Conservation (phyloP, 37 sponge, comb jelly and placozoan species). For the Spongilla lacustris region DNA sequence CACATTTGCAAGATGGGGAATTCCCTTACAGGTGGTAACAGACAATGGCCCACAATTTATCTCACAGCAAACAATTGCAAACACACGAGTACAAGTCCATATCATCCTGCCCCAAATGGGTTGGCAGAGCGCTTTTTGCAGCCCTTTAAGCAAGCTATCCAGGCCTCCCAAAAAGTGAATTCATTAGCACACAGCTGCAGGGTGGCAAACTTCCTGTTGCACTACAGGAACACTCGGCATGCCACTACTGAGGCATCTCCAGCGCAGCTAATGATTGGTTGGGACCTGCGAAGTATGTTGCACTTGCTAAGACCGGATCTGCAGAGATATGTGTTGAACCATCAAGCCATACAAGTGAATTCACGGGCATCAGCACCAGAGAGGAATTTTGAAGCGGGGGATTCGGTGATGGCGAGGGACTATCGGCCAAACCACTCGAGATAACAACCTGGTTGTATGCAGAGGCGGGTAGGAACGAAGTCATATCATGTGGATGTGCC, state of each 20-base stretch:
- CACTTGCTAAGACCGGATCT: slow-evolving; percentile 3
- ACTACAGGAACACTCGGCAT: slow-evolving; percentile 31
- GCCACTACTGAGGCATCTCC: slow-evolving; percentile 27
- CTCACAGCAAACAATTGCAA: slow-evolving; percentile 23
- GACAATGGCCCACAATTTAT: slow-evolving; percentile 70
- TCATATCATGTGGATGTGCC: too few species aligned
- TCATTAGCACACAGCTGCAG: neutral
- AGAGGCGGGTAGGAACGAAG: too few species aligned
- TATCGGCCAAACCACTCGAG: neutral
- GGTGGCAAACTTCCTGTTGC: slow-evolving; percentile 2
- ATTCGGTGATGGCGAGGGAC: slow-evolving; percentile 4
- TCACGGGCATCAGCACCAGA: neutral
- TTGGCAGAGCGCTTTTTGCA: slow-evolving; percentile 46
- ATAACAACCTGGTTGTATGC: too few species aligned
- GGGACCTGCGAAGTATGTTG: slow-evolving; percentile 3
- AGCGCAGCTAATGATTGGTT: neutral
- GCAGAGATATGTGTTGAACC: neutral
- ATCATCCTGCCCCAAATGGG: slow-evolving; percentile 52
- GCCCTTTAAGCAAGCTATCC: slow-evolving; percentile 31
- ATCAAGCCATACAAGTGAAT: slow-evolving; percentile 6
- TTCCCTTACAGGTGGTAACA: slow-evolving; percentile 37
- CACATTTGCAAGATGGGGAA: slow-evolving; percentile 41
- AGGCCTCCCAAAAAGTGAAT: neutral
- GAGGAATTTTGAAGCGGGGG: neutral
- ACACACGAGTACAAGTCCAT: slow-evolving; percentile 37